Base-by-base conservation (phyloP, 30 jellyfish, hydroid and myxozoan species). In the Sanderia malayensis region DNA sequence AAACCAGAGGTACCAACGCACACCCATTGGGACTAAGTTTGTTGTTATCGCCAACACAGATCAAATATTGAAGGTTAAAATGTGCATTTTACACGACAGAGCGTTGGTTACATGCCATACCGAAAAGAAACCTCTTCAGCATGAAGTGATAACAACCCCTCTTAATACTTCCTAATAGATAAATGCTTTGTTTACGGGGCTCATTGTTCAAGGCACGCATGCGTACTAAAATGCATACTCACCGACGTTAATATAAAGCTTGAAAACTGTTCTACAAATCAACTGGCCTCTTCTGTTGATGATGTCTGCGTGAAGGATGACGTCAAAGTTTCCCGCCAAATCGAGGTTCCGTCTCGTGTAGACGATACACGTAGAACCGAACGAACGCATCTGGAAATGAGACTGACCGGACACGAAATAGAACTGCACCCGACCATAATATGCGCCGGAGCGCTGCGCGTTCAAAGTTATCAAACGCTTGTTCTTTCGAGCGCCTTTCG, bases 181-280 rank as follows among this genome's bases (percentile, higher is more conserved):
- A n/a, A n/a, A n/a, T n/a, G n/a, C n/a, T n/a, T n/a, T n/a, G n/a
- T n/a, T n/a, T n/a, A n/a, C n/a, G n/a, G n/a, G n/a, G n/a, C n/a
- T n/a, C n/a, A n/a, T n/a, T n/a, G n/a, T n/a, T n/a, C n/a, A n/a
- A n/a, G n/a, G n/a, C n/a, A n/a, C n/a, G n/a, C n/a, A n/a, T n/a
- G 55, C 8, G 55, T 41, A 19, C 76, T 70, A 87, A 70, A 87
- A 87, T 18, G 66, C 32, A 47, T 87, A 87, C 25, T 80, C 46
- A 17, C 92, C 94, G 20, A 80, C 90, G 59, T 67, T 75, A 24
- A 79, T 73, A 58, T 81, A 86, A 30, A 87, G 71, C 62, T 69
- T 73, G 72, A 87, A 87, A 15, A 82, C 75, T 23, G 96, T 87
- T 69, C 93, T 73, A 68, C 95, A 87, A n/a, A 87, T 22, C 47